Base-by-base conservation (phyloP, 1,140 invertebrate species). In the Pemphigus obesinymphae region DNA sequence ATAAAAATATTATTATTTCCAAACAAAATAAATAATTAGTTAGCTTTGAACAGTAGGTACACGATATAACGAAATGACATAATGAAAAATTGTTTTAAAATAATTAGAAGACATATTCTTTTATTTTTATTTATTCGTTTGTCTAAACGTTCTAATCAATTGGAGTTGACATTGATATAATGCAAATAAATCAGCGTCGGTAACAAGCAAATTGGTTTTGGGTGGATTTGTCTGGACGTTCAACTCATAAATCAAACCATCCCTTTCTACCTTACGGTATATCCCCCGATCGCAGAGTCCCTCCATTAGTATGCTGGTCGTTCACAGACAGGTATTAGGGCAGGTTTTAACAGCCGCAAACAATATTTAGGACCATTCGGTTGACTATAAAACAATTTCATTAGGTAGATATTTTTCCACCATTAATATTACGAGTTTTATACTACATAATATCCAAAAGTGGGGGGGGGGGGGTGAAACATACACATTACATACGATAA, bases 171-270 rank as follows among this genome's bases (percentile, higher is more conserved):
- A 43, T 45, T 70, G 68, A 70, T 70, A 70, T 50, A 82, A 83
- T 83, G 81, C n/a, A 73, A 73, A 73, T 76, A 82, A 68, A 82
- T 66, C 45, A 66, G 40, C 82, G 82, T 50, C 58, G 34, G 53
- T 82, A 78, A 29, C 53, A 63, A 75, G 34, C 20, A 45, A 73
- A 53, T 82, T 73, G 23, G 53, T 53, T 82, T 45, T 40, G 37
- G 61, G 34, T 55, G 61, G 31, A 26, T 66, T 50, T 66, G 45
- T 73, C 70, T 50, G 70, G 26, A 40, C 43, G 70, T 73, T 50
- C 7, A 13, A 2, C 48, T 37, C 82, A 15, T 50, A 75, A 82
- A 63, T 63, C 72, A 63, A 45, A 58, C 3, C 15, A 43, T 15
- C 29, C 26, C 68, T 13, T 45, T 31, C 53, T 40, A 31, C 31